Percentiles rank a stretch among this genome's conserved stretches.
phyloP scores from a whole-genome alignment of 2,797 vertebrate genomes.

The Typhlichthys eigenmanni region DNA sequence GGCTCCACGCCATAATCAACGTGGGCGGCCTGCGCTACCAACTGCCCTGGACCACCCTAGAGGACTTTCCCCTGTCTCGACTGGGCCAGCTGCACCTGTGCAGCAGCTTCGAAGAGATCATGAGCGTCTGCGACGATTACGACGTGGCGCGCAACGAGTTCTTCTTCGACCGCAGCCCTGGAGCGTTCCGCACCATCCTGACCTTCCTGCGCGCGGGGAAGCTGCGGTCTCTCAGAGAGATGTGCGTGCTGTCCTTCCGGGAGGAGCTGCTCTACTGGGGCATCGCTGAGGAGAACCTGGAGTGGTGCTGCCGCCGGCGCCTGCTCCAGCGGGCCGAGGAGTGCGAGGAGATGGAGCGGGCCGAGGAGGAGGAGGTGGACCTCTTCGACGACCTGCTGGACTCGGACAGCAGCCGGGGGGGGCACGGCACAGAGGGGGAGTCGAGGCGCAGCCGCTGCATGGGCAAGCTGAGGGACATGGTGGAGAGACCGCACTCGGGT shows the following conservation, averaged over 20 bases:
- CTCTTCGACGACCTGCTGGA: constrained; percentile 75
- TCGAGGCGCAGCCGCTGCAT: constrained; percentile 84
- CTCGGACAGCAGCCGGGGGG: constrained; percentile 67
- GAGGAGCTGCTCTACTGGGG: constrained; percentile 99
- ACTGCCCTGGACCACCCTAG: constrained; percentile 95
- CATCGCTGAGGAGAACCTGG: constrained; percentile 91
- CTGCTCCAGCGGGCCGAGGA: constrained; percentile 94
- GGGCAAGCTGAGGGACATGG: constrained; percentile 93
- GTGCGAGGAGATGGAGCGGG: constrained; percentile 87
- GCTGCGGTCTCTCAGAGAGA: constrained; percentile 89
- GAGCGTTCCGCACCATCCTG: constrained; percentile 94
- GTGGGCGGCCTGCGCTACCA: constrained; percentile 95
- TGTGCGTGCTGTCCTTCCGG: constrained; percentile 94
- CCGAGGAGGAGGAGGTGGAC: constrained; percentile 77
- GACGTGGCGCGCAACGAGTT: constrained; percentile 93
- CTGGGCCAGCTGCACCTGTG: constrained; percentile 92
- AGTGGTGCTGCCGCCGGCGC: constrained; percentile 93
- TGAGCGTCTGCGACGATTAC: constrained; percentile 93
- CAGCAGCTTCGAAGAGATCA: constrained; percentile 95
- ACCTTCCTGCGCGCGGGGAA: constrained; percentile 93
- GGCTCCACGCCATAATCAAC: constrained; percentile 91
- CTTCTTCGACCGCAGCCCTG: constrained; percentile 97
- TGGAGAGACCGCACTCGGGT: constrained; percentile 95
- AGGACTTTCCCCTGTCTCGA: constrained; percentile 93
- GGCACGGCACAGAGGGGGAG: constrained; percentile 61